Conservation (phyloP, 2,888 invertebrate species). For the Flexamia atlantica region DNA sequence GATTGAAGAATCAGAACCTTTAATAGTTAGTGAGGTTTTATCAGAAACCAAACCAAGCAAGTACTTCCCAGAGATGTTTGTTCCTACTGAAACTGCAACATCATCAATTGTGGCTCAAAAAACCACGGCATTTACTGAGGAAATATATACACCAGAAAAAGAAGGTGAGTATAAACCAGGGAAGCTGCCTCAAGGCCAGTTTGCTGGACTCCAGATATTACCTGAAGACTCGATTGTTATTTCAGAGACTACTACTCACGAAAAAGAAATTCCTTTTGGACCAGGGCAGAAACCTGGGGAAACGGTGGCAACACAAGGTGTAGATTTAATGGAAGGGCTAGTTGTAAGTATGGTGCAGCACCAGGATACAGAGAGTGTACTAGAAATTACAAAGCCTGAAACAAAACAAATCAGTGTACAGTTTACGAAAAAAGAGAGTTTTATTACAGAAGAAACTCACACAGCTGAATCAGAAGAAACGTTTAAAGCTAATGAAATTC, state of each 20-base stretch:
- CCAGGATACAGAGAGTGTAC: slow-evolving; percentile 81
- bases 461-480: slow-evolving; percentile 79
- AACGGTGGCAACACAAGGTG: slow-evolving; percentile 77
- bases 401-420: slow-evolving; percentile 79
- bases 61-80: slow-evolving; percentile 87
- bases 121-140: slow-evolving; percentile 80
- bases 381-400: slow-evolving; percentile 76
- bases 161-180: slow-evolving; percentile 81
- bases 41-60: slow-evolving; percentile 86
- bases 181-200: slow-evolving; percentile 80
- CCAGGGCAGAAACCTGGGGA: slow-evolving; percentile 74
- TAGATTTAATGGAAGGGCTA: slow-evolving; percentile 76
- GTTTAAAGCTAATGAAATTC: slow-evolving; percentile 75
- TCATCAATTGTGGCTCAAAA: slow-evolving; percentile 82
- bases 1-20: slow-evolving; percentile 80
- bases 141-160: slow-evolving; percentile 82
- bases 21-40: slow-evolving; percentile 83
- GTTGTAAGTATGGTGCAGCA: slow-evolving; percentile 80
- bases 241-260: slow-evolving; percentile 78
- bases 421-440: slow-evolving; percentile 80
- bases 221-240: slow-evolving; percentile 81
- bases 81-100: slow-evolving; percentile 87
- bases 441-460: slow-evolving; percentile 79
- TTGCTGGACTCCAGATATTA: slow-evolving; percentile 79
- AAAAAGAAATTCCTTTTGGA: slow-evolving; percentile 81